Base-by-base conservation (phyloP, 2,888 invertebrate genomes). In the Tridacna gigas region DNA sequence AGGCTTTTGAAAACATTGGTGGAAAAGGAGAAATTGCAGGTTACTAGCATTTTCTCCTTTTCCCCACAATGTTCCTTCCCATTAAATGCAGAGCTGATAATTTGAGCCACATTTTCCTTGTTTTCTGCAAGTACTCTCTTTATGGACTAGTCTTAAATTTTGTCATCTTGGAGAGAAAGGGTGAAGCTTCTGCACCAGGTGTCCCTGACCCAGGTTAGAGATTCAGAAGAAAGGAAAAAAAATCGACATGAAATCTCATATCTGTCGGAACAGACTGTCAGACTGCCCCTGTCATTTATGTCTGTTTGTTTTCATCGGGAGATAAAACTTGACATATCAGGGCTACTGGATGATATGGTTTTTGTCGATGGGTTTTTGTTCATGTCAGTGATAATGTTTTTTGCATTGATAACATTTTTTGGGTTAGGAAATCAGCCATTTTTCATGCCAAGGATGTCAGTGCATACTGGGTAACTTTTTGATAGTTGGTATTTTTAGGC, bases 291-390 rank as follows among this genome's bases (percentile, higher is more conserved):
- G 51, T 71, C 71, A 51, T 71, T 25, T 71, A 71, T 51, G 71
- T 71, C 71, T 71, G 71, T 51, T 71, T 71, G 71, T 71, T 71
- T 71, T 71, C 71, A 71, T 47, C 51, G 51, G 51, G n/a, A 51
- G 71, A 71, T 71, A 71, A 71, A 71, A 71, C 71, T 51, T 71
- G 71, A 71, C 71, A 71, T 71, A 51, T 71, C 71, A 51, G 71
- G n/a, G 37, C 12, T 45, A 47, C 45, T 48, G n/a, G 67, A 37
- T n/a, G 9, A 45, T 37, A 67, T 67, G 63, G 20, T 22, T 63
- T 63, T 63, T 63, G 20, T 63, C 20, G 63, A 63, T 25, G 26
- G 3, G 25, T 71, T 51, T 71, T 71, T 71, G 22, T 71, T 71
- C 15, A 71, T 71, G 48, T 63, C 25, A 20, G 45, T 67, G 67